A percentile compares a stretch with the other conserved stretches of the same genome.
These are phyloP conservation scores for Cervus canadensis DNA, from an alignment of 2,113 vertebrate species.

Conservation along the genomic window DNA sequence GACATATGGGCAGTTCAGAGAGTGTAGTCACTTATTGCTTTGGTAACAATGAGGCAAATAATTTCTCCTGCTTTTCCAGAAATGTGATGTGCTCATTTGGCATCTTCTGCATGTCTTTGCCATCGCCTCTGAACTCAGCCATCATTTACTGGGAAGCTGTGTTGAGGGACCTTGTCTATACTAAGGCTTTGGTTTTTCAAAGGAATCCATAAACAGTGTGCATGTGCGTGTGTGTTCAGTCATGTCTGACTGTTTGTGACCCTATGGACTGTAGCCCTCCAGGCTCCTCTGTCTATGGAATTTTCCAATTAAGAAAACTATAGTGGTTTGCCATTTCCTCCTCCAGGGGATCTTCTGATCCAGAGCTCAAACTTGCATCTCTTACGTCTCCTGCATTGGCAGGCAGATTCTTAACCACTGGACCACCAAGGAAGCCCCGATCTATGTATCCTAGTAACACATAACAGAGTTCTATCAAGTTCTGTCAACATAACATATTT, in stretches of 20 bases:
- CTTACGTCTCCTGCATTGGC: neutral
- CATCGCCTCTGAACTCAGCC: rapidly evolving
- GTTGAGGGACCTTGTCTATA: neutral
- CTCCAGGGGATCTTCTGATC: neutral
- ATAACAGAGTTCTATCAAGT: neutral
- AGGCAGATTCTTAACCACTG: neutral
- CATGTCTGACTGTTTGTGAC: neutral
- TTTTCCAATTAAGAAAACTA: neutral
- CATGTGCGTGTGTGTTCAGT: rapidly evolving
- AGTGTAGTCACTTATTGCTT: neutral
- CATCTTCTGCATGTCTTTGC: neutral
- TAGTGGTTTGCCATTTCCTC: neutral
- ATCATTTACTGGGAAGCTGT: neutral
- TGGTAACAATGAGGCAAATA: neutral
- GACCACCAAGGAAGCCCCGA: neutral
- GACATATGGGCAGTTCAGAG: rapidly evolving
- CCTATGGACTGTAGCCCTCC: neutral
- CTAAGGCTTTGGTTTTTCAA: neutral
- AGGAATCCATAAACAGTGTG: neutral
- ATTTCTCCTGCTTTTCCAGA: neutral
- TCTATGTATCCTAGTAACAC: neutral
- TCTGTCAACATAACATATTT: neutral
- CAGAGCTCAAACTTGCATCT: neutral
- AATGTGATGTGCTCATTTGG: rapidly evolving
- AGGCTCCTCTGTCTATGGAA: neutral